phyloP scores from a whole-genome alignment of 2,113 vertebrate species.

The Aplodontia rufa region DNA sequence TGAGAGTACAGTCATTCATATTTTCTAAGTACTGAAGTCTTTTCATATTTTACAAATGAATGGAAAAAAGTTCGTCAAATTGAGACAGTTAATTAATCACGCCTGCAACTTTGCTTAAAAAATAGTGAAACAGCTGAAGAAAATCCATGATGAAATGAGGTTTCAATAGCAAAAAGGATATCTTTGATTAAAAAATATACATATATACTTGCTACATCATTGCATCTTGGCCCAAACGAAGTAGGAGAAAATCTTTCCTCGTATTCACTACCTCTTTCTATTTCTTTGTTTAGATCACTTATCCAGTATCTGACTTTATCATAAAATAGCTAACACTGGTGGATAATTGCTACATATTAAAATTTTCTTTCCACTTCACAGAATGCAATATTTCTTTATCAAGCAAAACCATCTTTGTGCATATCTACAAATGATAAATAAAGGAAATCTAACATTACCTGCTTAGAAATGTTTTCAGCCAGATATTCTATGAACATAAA shows the following conservation, averaged over 20 bases:
- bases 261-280: background rate
- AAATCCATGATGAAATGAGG: background rate
- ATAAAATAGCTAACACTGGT: background rate
- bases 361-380: background rate
- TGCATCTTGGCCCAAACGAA: background rate
- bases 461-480: background rate
- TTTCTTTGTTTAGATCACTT: background rate
- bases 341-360: background rate
- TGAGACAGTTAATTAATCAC: background rate
- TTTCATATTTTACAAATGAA: conserved; percentile 9
- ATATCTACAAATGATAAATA: background rate
- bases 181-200: background rate
- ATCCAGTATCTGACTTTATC: background rate
- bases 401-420: background rate
- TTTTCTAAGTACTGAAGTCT: background rate
- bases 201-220: background rate
- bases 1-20: background rate
- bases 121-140: background rate
- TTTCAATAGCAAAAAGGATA: background rate
- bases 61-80: background rate
- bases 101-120: background rate
- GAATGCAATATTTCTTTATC: background rate
- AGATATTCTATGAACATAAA: background rate
- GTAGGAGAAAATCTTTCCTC: background rate
- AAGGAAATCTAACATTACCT: background rate